These are phyloP conservation scores for Branchellion lobata DNA, from an alignment of 2,888 invertebrate genomes.

Conservation along the genomic window DNA sequence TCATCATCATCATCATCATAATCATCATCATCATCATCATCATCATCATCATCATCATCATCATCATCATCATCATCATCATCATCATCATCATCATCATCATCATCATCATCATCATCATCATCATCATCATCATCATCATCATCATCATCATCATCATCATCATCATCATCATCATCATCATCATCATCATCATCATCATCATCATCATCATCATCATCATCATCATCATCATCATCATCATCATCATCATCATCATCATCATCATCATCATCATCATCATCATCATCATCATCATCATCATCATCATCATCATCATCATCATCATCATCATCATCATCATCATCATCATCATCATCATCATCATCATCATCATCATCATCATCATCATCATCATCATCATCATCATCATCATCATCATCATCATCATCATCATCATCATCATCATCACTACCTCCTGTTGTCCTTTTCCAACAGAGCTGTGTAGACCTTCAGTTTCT, in stretches of 20 bases:
- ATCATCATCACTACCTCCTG: not conserved
- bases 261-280: constrained; percentile 35
- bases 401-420: not conserved
- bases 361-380: constrained; percentile 38
- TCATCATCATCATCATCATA: constrained; percentile 28
- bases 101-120: constrained; percentile 9
- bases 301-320: constrained; percentile 1
- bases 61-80: too few relatives aligned
- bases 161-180: constrained; percentile 28
- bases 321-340: not conserved
- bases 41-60: too few relatives aligned
- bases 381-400: constrained; percentile 18
- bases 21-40: too few relatives aligned
- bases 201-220: constrained; percentile 37
- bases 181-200: constrained; percentile 36
- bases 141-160: constrained; percentile 34
- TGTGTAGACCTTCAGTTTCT: not conserved
- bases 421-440: constrained; percentile 3
- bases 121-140: constrained; percentile 32
- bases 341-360: not conserved
- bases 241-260: constrained; percentile 38
- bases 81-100: constrained; percentile 8
- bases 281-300: constrained; percentile 30
- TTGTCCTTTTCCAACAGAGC: not conserved
- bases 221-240: constrained; percentile 31